Conservation (phyloP, 2,888 invertebrate genomes). For the Brachyptera risi region DNA sequence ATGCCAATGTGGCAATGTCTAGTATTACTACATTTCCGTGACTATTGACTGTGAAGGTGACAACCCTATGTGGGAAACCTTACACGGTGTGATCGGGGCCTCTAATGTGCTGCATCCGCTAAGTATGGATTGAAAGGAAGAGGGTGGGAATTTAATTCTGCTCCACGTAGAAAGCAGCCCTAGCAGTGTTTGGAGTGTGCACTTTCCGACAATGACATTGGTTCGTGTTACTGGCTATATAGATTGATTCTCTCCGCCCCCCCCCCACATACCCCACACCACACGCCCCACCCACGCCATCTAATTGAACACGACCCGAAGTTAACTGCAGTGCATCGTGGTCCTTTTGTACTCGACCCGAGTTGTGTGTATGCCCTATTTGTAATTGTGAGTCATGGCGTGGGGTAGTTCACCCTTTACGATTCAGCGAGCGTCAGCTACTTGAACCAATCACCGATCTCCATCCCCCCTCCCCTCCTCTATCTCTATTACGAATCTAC, state of each 20-base stretch:
- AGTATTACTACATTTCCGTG: too few relatives aligned
- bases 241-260: not conserved
- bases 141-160: too few relatives aligned
- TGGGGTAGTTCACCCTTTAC: not conserved
- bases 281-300: not conserved
- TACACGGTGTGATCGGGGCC: too few relatives aligned
- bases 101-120: too few relatives aligned
- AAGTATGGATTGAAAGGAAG: too few relatives aligned
- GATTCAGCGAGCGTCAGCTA: conserved; percentile 17
- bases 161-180: not conserved
- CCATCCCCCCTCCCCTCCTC: too few relatives aligned
- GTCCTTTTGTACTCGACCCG: not conserved
- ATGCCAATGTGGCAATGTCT: too few relatives aligned
- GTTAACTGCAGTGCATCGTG: not conserved
- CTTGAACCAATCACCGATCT: conserved; percentile 1
- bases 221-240: not conserved
- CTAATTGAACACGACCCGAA: not conserved
- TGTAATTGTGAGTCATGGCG: conserved; percentile 1
- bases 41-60: too few relatives aligned
- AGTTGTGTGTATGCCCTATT: not conserved
- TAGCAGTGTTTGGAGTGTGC: too few relatives aligned
- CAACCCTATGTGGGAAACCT: too few relatives aligned
- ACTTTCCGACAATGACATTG: too few relatives aligned
- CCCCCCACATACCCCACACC: not conserved
- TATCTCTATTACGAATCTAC: too few relatives aligned